Conservation (phyloP, 2,113 vertebrate species). For the Chauna torquata region DNA sequence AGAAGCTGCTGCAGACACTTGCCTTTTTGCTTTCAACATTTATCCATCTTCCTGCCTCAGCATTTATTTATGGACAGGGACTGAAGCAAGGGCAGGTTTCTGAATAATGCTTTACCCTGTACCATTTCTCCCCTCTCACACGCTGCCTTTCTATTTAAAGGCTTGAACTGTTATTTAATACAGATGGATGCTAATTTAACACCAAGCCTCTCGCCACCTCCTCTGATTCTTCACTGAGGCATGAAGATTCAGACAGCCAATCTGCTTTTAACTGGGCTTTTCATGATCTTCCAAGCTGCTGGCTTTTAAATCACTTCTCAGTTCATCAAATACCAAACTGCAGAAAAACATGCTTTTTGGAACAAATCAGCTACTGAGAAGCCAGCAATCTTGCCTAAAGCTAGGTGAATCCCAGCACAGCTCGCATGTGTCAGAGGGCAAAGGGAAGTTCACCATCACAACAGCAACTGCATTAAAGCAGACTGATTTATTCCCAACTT, state of each 20-base stretch:
- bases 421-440: neutral
- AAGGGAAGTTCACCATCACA: neutral
- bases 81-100: constrained; percentile 44
- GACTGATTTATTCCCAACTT: neutral
- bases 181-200: constrained; percentile 49
- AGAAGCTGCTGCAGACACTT: neutral
- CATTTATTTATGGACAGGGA: constrained; percentile 37
- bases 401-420: neutral
- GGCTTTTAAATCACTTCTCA: constrained; percentile 35
- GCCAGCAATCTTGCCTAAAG: neutral
- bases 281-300: constrained; percentile 16
- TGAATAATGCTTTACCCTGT: constrained; percentile 7
- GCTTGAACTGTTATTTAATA: constrained; percentile 39
- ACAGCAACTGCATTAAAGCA: neutral
- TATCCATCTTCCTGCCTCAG: neutral
- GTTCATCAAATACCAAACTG: neutral
- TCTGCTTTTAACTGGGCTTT: constrained; percentile 34
- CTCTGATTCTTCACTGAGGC: constrained; percentile 30
- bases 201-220: constrained; percentile 13
- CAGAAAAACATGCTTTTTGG: neutral
- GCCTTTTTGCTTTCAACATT: neutral
- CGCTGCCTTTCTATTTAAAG: constrained; percentile 50
- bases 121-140: constrained; percentile 19
- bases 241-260: constrained; percentile 13
- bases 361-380: neutral